Conservation (phyloP, 2,113 vertebrate species). For the Chaetodon trifascialis region DNA sequence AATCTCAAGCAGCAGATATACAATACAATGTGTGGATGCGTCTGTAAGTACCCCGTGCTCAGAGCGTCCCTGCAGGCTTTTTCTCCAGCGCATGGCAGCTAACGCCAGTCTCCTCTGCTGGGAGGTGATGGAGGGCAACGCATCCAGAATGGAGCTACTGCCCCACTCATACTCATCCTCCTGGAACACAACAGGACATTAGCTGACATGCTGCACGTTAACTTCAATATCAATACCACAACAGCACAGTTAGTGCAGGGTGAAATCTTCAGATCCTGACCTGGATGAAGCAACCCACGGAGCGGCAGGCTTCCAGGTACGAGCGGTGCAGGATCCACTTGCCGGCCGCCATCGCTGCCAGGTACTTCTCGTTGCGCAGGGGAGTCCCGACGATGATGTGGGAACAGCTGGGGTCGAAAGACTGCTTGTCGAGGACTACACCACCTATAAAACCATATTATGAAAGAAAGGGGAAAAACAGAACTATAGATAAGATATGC, state of each 20-base stretch:
- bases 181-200: conserved; percentile 76
- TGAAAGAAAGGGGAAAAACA: neutral
- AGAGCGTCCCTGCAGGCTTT: conserved; percentile 85
- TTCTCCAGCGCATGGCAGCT: conserved; percentile 96
- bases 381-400: conserved; percentile 97
- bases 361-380: conserved; percentile 96
- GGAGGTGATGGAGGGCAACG: conserved; percentile 87
- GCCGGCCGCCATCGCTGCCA: conserved; percentile 96
- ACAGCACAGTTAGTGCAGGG: no score
- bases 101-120: conserved; percentile 92
- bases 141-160: conserved; percentile 90
- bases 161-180: conserved; percentile 99
- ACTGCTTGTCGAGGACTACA: conserved; percentile 93
- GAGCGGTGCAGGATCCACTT: conserved; percentile 99
- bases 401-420: conserved; percentile 94
- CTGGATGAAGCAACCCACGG: conserved; percentile 88
- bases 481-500: neutral
- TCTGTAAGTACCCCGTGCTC: conserved; percentile 78
- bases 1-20: neutral
- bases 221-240: neutral
- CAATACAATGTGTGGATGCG: conserved; percentile 37
- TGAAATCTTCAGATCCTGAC: conserved; percentile 59
- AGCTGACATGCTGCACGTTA: no score
- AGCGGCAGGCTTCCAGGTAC: conserved; percentile 93
- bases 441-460: conserved; percentile 84